These are phyloP conservation scores for Halictus quadricinctus DNA, from an alignment of 2,888 invertebrate genomes.

Conservation along the genomic window DNA sequence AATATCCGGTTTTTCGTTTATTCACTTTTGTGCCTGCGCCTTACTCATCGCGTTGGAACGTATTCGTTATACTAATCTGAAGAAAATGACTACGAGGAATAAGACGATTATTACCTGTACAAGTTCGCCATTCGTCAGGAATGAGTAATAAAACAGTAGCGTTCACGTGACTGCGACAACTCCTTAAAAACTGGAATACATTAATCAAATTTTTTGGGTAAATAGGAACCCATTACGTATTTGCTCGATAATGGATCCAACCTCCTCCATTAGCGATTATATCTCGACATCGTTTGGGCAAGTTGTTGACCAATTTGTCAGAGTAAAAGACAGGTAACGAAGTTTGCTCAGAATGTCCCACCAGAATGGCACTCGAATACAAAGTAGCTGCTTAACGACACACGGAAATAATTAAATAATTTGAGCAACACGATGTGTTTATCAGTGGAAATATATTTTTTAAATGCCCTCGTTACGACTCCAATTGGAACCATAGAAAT, in stretches of 20 bases:
- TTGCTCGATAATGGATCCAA: conserved; percentile 3
- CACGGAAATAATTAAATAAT: neutral
- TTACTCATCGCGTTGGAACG: neutral
- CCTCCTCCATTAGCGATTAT: conserved; percentile 13
- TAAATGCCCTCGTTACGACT: neutral
- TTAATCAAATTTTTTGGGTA: conserved; percentile 4
- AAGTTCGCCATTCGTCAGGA: neutral
- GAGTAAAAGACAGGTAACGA: conserved; percentile 1
- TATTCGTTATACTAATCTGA: neutral
- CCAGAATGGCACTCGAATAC: neutral
- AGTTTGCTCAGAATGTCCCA: neutral
- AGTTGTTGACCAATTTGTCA: conserved; percentile 12
- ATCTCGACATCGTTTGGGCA: conserved; percentile 5
- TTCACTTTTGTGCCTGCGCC: neutral
- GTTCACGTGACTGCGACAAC: neutral
- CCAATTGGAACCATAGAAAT: neutral
- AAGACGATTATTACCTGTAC: neutral
- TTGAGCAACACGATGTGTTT: neutral
- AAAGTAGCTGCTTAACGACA: neutral
- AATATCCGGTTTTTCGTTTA: neutral
- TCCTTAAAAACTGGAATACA: neutral
- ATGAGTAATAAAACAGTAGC: neutral
- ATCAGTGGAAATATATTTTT: neutral
- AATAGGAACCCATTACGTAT: conserved; percentile 4
- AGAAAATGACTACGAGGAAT: neutral